Evolutionary conservation across 2,113 vertebrate genomes (phyloP).

Genomic region (Aegypius monachus): DNA sequence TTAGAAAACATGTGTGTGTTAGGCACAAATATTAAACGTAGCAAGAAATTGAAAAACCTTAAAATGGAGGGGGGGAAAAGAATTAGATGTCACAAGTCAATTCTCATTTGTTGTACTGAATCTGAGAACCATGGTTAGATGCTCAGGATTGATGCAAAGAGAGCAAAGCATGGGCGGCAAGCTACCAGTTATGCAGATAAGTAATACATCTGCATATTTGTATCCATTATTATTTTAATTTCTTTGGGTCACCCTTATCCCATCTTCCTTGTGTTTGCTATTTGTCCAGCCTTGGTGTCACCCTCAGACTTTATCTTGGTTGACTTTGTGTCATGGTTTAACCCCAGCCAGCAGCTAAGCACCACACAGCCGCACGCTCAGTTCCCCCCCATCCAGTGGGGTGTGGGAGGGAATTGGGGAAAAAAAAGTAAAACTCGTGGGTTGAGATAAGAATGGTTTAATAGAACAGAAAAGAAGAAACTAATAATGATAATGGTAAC

Average conservation of each 20-base stretch:
- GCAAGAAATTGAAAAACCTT: not conserved
- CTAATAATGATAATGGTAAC: too few relatives aligned
- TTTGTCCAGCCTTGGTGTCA: not conserved
- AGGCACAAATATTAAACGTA: not conserved
- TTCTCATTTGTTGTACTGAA: not conserved
- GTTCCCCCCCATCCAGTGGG: too few relatives aligned
- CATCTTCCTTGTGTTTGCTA: not conserved
- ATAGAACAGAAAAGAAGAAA: too few relatives aligned
- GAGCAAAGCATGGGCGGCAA: not conserved
- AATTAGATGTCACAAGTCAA: not conserved
- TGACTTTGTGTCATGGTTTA: not conserved
- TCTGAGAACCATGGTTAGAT: not conserved
- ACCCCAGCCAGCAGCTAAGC: too few relatives aligned
- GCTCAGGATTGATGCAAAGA: not conserved
- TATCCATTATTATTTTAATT: not conserved
- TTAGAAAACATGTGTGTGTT: not conserved
- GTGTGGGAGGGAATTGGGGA: too few relatives aligned
- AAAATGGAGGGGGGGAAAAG: not conserved
- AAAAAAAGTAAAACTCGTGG: too few relatives aligned
- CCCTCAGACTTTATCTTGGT: not conserved
- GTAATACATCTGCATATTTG: not conserved
- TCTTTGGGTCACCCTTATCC: not conserved
- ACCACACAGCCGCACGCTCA: too few relatives aligned
- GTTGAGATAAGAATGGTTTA: too few relatives aligned
- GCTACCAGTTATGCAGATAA: not conserved